Evolutionary conservation across 64 coral and sea anemone genomes (phyloP).

Genomic region (Stylophora pistillata): DNA sequence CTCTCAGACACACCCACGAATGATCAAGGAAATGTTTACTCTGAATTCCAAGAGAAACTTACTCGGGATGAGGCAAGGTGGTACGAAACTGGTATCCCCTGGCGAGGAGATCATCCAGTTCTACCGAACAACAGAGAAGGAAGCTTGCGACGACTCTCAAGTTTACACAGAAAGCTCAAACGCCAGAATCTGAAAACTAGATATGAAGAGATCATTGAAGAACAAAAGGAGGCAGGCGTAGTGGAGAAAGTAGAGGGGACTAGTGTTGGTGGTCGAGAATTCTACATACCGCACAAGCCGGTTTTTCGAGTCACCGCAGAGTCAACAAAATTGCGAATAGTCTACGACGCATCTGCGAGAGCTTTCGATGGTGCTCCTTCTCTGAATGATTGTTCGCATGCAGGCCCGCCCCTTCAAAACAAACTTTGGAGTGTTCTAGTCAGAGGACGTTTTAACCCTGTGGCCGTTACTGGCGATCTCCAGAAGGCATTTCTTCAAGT

Average conservation of each 20-base stretch:
- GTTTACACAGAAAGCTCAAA: conserved; percentile 35
- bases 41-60: conserved; percentile 57
- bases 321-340: conserved; percentile 22
- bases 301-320: conserved; percentile 4
- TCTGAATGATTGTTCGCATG: conserved; percentile 15
- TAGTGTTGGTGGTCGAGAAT: conserved; percentile 27
- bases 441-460: conserved; percentile 1
- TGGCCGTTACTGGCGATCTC: conserved; percentile 15
- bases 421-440: conserved; percentile 40
- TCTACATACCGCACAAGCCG: conserved; percentile 49
- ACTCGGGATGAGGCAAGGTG: conserved; percentile 17
- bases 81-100: conserved; percentile 55
- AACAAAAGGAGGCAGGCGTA: conserved; percentile 55
- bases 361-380: neutral
- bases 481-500: conserved; percentile 3
- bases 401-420: conserved; percentile 40
- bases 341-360: conserved; percentile 17
- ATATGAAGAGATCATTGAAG: conserved; percentile 58
- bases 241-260: conserved; percentile 27
- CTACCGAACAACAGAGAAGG: conserved; percentile 49
- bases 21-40: neutral
- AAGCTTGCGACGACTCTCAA: conserved; percentile 14
- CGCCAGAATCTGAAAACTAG: conserved; percentile 23
- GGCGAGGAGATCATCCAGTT: conserved; percentile 42
- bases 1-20: conserved; percentile 20